Conservation (phyloP, 2,888 invertebrate species). For the Disparrhopalites patrizii region DNA sequence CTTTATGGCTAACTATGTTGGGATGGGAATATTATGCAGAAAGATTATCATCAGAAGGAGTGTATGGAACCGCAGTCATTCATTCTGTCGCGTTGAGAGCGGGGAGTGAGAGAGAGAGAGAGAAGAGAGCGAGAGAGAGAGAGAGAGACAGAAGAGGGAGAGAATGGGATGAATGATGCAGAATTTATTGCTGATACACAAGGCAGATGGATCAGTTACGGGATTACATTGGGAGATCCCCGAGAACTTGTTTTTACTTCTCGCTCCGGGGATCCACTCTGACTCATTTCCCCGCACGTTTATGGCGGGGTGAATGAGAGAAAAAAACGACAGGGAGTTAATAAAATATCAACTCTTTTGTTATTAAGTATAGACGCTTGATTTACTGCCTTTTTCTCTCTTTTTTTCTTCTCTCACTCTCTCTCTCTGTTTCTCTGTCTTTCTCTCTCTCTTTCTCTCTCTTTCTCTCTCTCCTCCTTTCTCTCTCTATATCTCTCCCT, state of each 20-base stretch:
- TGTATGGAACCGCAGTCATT: conserved; percentile 9
- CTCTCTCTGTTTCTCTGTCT: no score
- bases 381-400: no score
- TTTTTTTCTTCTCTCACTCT: no score
- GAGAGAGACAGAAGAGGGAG: neutral
- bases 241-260: neutral
- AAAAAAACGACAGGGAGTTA: neutral
- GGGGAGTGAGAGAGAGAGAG: neutral
- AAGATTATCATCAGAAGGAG: neutral
- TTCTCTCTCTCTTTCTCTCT: no score
- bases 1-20: neutral
- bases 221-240: conserved; percentile 7
- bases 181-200: conserved; percentile 20
- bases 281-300: neutral
- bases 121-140: neutral
- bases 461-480: no score
- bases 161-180: neutral
- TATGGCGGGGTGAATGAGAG: no score
- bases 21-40: conserved; percentile 2
- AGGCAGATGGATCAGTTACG: conserved; percentile 18
- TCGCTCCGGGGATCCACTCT: neutral
- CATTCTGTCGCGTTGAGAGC: neutral
- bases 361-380: neutral
- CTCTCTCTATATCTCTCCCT: no score
- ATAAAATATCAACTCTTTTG: conserved; percentile 8